Conservation (phyloP, 2,888 invertebrate species). For the Sphecodes monilicornis region DNA sequence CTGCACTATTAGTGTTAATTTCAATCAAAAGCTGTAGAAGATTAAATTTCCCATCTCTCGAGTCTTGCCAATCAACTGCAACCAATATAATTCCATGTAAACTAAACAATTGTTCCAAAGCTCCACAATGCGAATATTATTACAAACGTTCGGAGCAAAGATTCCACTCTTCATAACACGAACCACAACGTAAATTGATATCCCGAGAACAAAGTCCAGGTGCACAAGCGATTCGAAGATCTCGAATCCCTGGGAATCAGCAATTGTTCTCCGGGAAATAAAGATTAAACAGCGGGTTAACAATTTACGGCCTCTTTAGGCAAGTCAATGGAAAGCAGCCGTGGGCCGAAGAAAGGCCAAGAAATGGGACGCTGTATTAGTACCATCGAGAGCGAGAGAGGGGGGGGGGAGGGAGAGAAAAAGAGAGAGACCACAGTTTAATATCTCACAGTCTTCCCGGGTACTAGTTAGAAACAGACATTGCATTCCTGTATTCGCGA, state of each 20-base stretch:
- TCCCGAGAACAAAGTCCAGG: background rate
- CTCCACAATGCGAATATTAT: background rate
- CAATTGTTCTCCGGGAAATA: background rate
- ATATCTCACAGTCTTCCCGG: slow-evolving; percentile 74
- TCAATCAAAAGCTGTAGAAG: too few species aligned
- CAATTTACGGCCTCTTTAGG: slow-evolving; percentile 31
- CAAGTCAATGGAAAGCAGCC: slow-evolving; percentile 27
- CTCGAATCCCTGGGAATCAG: background rate
- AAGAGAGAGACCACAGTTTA: slow-evolving; percentile 68
- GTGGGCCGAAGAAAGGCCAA: slow-evolving; percentile 11
- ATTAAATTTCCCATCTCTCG: too few species aligned
- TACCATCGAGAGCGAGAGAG: background rate
- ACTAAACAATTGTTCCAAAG: too few species aligned
- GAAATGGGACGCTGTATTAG: slow-evolving; percentile 30
- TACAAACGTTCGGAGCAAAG: background rate
- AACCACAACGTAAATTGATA: background rate
- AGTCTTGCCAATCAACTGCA: too few species aligned
- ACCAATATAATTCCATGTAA: too few species aligned
- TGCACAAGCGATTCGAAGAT: background rate
- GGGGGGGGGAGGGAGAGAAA: background rate
- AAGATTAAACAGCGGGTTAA: background rate
- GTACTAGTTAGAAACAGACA: slow-evolving; percentile 73
- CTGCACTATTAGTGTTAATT: too few species aligned
- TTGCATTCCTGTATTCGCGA: slow-evolving; percentile 77
- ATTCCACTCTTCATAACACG: background rate